These are phyloP conservation scores for Hypanus sabinus DNA, from an alignment of 2,113 vertebrate species.

Conservation along the genomic window DNA sequence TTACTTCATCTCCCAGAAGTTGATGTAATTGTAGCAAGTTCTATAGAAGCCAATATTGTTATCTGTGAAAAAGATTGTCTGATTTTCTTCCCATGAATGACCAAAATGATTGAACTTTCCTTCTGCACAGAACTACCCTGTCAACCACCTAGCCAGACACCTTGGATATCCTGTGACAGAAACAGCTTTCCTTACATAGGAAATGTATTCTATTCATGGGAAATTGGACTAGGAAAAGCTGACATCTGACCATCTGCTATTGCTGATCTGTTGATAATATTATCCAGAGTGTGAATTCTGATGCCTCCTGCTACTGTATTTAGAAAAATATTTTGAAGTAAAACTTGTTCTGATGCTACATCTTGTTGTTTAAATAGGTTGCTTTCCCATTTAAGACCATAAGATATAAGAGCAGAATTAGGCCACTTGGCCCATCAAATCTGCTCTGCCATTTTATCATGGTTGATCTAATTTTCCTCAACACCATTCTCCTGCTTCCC, in stretches of 20 bases:
- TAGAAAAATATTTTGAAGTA: background rate
- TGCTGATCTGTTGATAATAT: no score
- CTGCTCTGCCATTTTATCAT: no score
- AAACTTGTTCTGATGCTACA: background rate
- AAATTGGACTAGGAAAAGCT: background rate
- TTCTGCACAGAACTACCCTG: background rate
- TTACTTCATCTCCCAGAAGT: background rate
- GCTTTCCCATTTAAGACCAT: no score
- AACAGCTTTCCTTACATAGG: background rate
- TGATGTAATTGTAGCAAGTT: background rate
- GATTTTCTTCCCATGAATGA: background rate
- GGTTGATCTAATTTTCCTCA: no score
- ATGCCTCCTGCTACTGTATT: background rate
- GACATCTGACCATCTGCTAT: background rate
- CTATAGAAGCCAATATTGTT: no score
- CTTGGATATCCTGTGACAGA: background rate
- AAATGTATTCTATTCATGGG: background rate
- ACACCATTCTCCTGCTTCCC: no score
- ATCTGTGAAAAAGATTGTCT: background rate
- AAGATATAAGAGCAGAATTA: no score
- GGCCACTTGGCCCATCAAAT: no score
- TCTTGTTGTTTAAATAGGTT: background rate
- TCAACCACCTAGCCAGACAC: background rate
- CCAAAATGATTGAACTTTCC: background rate
- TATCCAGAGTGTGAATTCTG: background rate